Conservation (phyloP, 2,888 invertebrate genomes). For the Lissonota sp. region DNA sequence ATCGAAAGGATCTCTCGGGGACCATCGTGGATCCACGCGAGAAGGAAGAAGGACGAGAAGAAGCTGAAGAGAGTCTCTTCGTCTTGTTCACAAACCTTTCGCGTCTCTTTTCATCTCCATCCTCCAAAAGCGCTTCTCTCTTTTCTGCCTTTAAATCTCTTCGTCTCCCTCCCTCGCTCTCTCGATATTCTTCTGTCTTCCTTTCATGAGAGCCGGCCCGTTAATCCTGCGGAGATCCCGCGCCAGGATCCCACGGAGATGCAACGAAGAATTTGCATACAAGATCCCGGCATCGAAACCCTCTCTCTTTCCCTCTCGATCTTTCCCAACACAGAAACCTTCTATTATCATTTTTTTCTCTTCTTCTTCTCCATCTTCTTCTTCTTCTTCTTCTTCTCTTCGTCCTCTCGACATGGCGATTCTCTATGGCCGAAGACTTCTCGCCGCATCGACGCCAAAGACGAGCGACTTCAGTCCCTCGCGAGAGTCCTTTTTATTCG, state of each 20-base stretch:
- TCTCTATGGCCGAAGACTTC: slow-evolving; percentile 60
- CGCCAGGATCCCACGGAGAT: slow-evolving; percentile 83
- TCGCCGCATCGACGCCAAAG: slow-evolving; percentile 60
- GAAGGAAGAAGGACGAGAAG: slow-evolving; percentile 53
- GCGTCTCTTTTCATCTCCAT: slow-evolving; percentile 60
- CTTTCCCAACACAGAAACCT: slow-evolving; percentile 49
- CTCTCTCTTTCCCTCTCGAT: slow-evolving; percentile 54
- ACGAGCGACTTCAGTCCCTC: slow-evolving; percentile 51
- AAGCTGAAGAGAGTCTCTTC: slow-evolving; percentile 57
- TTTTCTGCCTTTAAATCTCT: slow-evolving; percentile 61
- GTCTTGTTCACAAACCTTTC: slow-evolving; percentile 63
- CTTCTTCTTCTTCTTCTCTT: slow-evolving; percentile 63
- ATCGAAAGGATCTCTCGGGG: slow-evolving; percentile 30
- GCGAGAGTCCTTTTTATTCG: slow-evolving; percentile 43
- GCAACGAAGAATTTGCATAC: slow-evolving; percentile 84
- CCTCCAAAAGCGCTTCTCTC: slow-evolving; percentile 17
- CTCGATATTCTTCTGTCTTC: slow-evolving; percentile 71
- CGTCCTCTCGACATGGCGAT: slow-evolving; percentile 64
- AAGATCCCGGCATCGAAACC: slow-evolving; percentile 82
- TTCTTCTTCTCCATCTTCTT: slow-evolving; percentile 60
- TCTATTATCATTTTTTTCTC: slow-evolving; percentile 64
- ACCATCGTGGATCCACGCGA: slow-evolving; percentile 34
- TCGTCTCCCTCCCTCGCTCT: slow-evolving; percentile 60
- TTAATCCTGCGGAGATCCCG: slow-evolving; percentile 83
- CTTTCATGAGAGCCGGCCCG: slow-evolving; percentile 84